Conservation (phyloP, 2,113 vertebrate species). For the Petroica traversi region DNA sequence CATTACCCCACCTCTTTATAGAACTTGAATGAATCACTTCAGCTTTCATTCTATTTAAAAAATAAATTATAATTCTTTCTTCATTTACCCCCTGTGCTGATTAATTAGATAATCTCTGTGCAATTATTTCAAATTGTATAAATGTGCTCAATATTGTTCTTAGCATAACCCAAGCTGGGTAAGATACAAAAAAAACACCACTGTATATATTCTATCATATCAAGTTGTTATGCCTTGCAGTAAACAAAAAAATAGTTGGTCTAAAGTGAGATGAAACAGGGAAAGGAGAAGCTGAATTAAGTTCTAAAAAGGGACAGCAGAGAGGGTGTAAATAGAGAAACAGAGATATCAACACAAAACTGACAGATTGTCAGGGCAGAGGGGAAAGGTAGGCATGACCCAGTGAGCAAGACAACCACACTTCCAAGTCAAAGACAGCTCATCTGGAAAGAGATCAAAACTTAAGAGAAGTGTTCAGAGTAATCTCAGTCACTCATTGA, state of each 20-base stretch:
- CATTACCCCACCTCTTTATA: background rate
- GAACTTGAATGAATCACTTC: background rate
- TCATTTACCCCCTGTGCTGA: background rate
- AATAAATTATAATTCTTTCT: background rate
- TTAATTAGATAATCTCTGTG: slow-evolving; percentile 3
- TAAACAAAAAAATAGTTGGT: background rate
- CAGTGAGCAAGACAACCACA: background rate
- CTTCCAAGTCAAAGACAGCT: background rate
- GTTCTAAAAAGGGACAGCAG: background rate
- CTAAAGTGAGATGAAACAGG: background rate
- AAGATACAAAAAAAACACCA: background rate
- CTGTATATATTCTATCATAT: background rate
- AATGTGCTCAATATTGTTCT: background rate
- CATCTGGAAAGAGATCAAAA: slow-evolving; percentile 5
- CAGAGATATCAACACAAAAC: background rate
- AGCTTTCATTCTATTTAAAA: background rate
- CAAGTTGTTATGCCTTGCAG: background rate
- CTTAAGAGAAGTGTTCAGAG: background rate
- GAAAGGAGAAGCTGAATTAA: background rate
- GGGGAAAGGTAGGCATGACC: background rate
- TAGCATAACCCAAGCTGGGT: background rate
- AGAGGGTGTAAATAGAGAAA: background rate
- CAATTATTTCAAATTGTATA: slow-evolving; percentile 16
- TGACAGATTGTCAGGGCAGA: background rate
- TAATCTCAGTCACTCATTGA: background rate